Conservation (phyloP, 1,140 invertebrate genomes). For the Pachypsylla venusta region DNA sequence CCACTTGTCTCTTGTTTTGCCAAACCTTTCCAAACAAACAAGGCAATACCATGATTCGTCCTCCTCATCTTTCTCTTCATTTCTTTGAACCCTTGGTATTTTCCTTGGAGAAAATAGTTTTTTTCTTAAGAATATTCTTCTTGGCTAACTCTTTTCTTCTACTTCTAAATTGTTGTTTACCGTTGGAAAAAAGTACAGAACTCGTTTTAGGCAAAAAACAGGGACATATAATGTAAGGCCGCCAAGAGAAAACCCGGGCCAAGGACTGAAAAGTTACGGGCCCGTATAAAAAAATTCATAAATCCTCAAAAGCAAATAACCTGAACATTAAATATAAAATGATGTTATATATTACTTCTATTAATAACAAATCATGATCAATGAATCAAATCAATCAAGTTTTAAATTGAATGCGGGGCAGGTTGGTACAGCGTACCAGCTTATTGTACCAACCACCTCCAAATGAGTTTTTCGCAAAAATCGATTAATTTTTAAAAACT, state of each 20-base stretch:
- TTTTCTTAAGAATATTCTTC: slow-evolving; percentile 7
- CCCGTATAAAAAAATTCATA: no score
- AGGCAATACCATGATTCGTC: slow-evolving; percentile 7
- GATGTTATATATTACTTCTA: background rate
- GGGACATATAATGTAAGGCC: background rate
- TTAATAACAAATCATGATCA: background rate
- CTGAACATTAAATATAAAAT: no score
- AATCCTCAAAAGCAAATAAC: no score
- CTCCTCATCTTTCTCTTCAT: background rate
- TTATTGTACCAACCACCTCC: no score
- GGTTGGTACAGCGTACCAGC: background rate
- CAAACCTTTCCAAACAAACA: slow-evolving; percentile 7
- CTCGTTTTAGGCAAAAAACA: no score
- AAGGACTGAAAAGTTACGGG: background rate
- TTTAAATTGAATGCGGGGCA: background rate
- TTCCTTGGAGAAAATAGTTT: slow-evolving; percentile 1
- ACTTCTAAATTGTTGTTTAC: no score
- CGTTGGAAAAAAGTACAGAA: no score
- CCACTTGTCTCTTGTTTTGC: background rate
- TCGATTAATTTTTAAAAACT: background rate
- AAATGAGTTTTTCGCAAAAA: background rate
- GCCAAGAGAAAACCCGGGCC: background rate
- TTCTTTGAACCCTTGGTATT: background rate
- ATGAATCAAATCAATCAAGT: background rate
- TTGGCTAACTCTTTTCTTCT: slow-evolving; percentile 7